Conservation (phyloP, 2,113 vertebrate species). For the Marmota monax region DNA sequence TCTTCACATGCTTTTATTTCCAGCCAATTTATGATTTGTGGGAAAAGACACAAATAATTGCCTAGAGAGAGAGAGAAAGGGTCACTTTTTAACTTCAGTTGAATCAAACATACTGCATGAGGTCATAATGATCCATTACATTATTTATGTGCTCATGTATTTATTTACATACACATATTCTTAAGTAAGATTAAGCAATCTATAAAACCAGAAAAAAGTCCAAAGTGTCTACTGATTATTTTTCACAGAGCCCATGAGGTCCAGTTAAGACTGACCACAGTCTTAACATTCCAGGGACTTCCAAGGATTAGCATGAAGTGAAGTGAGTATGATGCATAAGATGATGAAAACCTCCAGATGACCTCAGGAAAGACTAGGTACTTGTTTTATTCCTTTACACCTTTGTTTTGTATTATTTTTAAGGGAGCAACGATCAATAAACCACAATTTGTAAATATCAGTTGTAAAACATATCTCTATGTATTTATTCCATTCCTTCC, state of each 20-base stretch:
- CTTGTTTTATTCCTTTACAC: not conserved
- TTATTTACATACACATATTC: not conserved
- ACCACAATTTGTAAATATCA: not conserved
- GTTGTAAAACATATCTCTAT: not conserved
- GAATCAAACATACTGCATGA: not conserved
- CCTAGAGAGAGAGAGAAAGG: not conserved
- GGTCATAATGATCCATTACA: not conserved
- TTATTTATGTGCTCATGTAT: not conserved
- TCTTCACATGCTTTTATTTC: not conserved
- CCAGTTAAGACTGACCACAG: not conserved
- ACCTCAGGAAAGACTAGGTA: not conserved
- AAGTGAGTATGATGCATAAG: not conserved
- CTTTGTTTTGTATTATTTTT: not conserved
- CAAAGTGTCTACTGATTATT: not conserved
- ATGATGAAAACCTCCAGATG: not conserved
- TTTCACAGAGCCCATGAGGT: not conserved
- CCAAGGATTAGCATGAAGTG: not conserved
- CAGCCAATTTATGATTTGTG: not conserved
- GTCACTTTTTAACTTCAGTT: not conserved
- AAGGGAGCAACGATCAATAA: not conserved
- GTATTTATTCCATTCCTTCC: not conserved
- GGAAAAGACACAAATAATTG: not conserved
- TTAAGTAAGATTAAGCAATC: not conserved
- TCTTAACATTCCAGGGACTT: not conserved
- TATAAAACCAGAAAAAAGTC: not conserved